These are phyloP conservation scores for Drosophila paramelanica DNA, from an alignment of 2,888 invertebrate species.

Conservation along the genomic window DNA sequence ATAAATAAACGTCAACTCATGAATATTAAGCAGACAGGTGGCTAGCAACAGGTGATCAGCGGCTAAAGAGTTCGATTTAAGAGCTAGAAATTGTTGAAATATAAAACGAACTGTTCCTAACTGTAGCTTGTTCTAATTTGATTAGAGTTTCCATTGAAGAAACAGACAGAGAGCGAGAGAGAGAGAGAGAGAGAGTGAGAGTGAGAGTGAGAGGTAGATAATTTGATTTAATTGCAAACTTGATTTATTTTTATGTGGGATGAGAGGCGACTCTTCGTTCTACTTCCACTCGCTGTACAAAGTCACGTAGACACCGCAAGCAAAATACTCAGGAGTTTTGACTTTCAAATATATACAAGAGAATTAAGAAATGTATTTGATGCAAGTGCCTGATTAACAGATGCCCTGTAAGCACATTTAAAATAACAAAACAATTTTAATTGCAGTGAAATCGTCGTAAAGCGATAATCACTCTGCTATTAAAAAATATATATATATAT, in stretches of 20 bases:
- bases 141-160: constrained; percentile 4
- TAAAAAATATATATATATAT: too few species aligned
- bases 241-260: constrained; percentile 4
- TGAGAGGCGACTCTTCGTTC: constrained; percentile 3
- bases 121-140: constrained; percentile 67
- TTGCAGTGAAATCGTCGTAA: too few species aligned
- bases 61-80: not conserved
- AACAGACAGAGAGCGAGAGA: not conserved
- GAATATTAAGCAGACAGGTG: constrained; percentile 51
- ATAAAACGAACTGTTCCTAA: constrained; percentile 46
- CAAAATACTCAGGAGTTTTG: constrained; percentile 1
- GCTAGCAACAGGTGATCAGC: constrained; percentile 31
- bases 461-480: too few species aligned
- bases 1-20: constrained; percentile 38
- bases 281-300: not conserved
- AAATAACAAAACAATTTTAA: not conserved
- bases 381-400: not conserved
- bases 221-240: constrained; percentile 40
- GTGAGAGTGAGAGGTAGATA: constrained; percentile 5
- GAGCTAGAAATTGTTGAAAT: constrained; percentile 6
- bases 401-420: not conserved
- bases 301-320: constrained; percentile 40
- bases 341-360: constrained; percentile 5
- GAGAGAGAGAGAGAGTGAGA: not conserved
- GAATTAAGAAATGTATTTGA: not conserved